Evolutionary conservation across 1,140 invertebrate species (phyloP), one percentile per base, ranked within the genome.

Genomic region (Colletes latitarsis): DNA sequence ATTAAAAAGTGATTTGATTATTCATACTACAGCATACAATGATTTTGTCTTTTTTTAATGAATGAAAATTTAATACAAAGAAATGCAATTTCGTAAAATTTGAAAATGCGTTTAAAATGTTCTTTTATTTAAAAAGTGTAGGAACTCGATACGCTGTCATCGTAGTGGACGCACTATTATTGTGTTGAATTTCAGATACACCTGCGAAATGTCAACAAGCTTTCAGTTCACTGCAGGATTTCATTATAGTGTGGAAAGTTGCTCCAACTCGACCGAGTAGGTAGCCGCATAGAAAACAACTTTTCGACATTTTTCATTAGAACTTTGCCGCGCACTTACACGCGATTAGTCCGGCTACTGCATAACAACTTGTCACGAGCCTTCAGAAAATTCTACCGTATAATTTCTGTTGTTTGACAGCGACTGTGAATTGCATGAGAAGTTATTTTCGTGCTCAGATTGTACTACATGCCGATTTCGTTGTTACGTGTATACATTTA

Each of bases 161-260:
- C 41, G n/a, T 12, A n/a, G 10, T 15, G 43, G 46, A 39, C 17
- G 19, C 39, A 10, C 19, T 9, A 72, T 63, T 21, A 55, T 49
- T 39, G 15, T 6, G n/a, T 17, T 19, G 19, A 55, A 79, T 73
- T 79, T 57, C 10, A 73, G 46, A 73, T 73, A 73, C 70, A 63
- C 49, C 58, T 49, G 64, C 69, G 77, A 79, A 79, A 73, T 79
- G 77, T 73, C 77, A 79, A 73, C 77, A 57, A 57, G 77, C 73
- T 79, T 73, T 79, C 77, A 66, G 49, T 19, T 57, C 12, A 10
- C 4, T 19, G 19, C 8, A 14, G 4, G 15, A 70, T n/a, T 79
- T 79, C 73, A 79, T 79, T 79, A 73, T 41, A 60, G 30, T 6
- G 4, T 73, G 69, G 30, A 73, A 79, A 73, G 58, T 57, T 79